Evolutionary conservation across 2,888 invertebrate genomes (phyloP), one percentile per base, ranked within the genome.

Genomic region (Perithous albicinctus): DNA sequence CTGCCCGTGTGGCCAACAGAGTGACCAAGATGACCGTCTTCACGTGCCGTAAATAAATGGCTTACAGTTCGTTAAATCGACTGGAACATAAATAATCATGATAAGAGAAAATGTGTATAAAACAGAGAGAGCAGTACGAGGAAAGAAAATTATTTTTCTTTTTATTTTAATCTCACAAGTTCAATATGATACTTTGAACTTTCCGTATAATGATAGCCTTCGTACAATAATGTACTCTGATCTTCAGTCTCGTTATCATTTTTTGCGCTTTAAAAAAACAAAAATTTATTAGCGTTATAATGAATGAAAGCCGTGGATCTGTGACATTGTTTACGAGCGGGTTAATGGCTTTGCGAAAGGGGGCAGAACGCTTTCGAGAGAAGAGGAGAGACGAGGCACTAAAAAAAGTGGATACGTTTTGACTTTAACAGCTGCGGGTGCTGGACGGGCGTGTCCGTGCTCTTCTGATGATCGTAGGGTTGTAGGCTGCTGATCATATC

Each of bases 51-150:
- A 82, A 82, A 82, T 82, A 82, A 82, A 82, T 78, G 70, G 82
- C 82, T 82, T 82, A 82, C 64, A 75, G 82, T 82, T 82, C 82
- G 82, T 82, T 82, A 78, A 82, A 82, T 82, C 82, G 82, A 59
- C 78, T 82, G 69, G 78, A 78, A 66, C 75, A 78, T 82, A 78
- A 78, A 82, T 78, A 82, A 82, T 78, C 78, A 35, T 69, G 78
- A 82, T 82, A 82, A 78, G 78, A 69, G 66, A 82, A 75, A 72
- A 78, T 70, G 54, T 54, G 51, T 7, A 15, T 10, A 8, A 56
- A 56, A 64, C 59, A 26, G 64, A 69, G 48, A 72, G 41, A 70
- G 80, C 38, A 32, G 20, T 38, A 61, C 12, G 54, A 64, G 70
- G 54, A 35, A n/a, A 43, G 38, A 72, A 73, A 48, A 35, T 12